Base-by-base conservation (phyloP, 2,888 invertebrate genomes). In the Aphidius colemani region DNA sequence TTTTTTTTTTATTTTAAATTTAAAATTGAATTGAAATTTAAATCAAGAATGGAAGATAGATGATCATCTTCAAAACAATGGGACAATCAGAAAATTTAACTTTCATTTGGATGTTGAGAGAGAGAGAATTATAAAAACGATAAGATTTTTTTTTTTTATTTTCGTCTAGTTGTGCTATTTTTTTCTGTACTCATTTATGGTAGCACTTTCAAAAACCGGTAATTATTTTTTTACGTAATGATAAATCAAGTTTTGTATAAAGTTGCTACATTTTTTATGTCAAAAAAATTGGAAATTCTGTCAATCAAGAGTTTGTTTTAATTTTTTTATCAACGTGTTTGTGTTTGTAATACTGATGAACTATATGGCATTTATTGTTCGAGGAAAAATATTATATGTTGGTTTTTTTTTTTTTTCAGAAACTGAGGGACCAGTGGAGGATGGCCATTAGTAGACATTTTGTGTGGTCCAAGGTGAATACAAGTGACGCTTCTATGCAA, bases 371-470 rank as follows among this genome's bases (percentile, higher is more conserved):
- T 30, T 30, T 30, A 30, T 30, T 30, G 30, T 30, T 30, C 30
- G 4, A 30, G 5, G 30, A 30, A 30, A 30, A 30, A 7, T 13
- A 51, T 51, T 39, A 51, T 30, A 13, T 51, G 1, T 13, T 13
- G 5, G 1, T 9, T 7, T 51, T 18, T 18, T 51, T 18, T 13
- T 13, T 30, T 48, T 40, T 40, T n/a, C 7, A 58, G 9, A 11
- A 48, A 30, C 39, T 48, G 50, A 49, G 40, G 43, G 39, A 6
- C 7, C 46, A 55, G 45, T 43, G 43, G 55, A 13, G 45, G 48
- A 57, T 66, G 71, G 67, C 79, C 79, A 79, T 80, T 80, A 81
- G 79, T 77, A 77, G 77, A 76, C 77, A 79, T 78, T 80, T 79
- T 81, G 81, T 81, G 80, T 81, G 81, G 80, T 81, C 81, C 76